Conservation (phyloP, 1,140 invertebrate genomes). For the Melitaea cinxia region DNA sequence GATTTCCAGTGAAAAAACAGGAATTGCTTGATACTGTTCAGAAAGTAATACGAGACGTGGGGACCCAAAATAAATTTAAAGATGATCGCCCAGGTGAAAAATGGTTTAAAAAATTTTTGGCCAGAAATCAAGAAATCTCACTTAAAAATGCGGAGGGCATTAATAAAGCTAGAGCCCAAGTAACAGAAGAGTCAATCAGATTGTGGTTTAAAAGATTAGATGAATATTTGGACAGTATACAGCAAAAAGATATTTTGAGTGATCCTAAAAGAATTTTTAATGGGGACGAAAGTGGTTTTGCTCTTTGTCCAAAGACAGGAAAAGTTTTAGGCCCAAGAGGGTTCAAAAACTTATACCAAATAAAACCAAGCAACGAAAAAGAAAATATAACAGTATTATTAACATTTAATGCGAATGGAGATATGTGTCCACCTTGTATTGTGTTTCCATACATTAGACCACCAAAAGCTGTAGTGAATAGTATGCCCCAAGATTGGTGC, state of each 20-base stretch:
- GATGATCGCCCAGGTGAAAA: constrained; percentile 29
- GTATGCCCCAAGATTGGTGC: too few relatives aligned
- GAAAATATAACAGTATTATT: constrained; percentile 37
- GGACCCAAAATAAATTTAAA: constrained; percentile 27
- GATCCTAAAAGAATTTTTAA: constrained; percentile 53
- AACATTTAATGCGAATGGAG: too few relatives aligned
- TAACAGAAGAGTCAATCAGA: constrained; percentile 39
- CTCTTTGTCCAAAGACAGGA: constrained; percentile 55
- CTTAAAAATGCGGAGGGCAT: constrained; percentile 92
- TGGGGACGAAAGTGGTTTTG: constrained; percentile 59
- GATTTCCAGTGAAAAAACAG: constrained; percentile 41
- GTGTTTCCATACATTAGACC: too few relatives aligned
- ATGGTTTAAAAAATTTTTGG: constrained; percentile 32
- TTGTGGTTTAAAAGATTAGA: constrained; percentile 35
- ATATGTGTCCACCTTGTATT: too few relatives aligned
- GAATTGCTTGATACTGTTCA: constrained; percentile 41
- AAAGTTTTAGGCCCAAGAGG: constrained; percentile 40
- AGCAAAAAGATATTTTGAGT: constrained; percentile 43
- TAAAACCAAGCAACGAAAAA: too few relatives aligned
- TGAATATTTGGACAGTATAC: constrained; percentile 35
- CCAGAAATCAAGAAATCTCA: constrained; percentile 30
- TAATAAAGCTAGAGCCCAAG: constrained; percentile 36
- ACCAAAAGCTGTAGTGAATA: too few relatives aligned
- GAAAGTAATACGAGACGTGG: constrained; percentile 16
- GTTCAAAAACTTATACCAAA: constrained; percentile 40